Base-by-base conservation (phyloP, 2,113 vertebrate species). In the Stercorarius parasiticus region DNA sequence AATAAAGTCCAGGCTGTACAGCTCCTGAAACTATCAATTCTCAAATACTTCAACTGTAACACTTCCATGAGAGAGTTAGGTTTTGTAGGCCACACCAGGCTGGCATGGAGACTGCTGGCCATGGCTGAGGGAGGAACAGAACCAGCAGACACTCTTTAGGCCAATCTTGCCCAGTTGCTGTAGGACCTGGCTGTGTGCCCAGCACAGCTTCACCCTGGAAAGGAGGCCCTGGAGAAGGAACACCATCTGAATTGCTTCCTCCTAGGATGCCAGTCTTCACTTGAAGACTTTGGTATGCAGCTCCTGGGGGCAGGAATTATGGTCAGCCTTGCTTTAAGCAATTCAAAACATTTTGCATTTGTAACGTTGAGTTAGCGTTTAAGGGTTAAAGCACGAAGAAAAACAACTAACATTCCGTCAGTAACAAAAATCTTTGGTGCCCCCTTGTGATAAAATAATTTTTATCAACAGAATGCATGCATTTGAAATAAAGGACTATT, bases 351-450 rank as follows among this genome's bases (percentile, higher is more conserved):
- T 88, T 93, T 82, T 85, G 62, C 26, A 52, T 65, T 88, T 93
- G 18, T 74, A 67, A 45, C 0, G 0, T 69, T 21, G 6, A 50
- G 21, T 34, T 65, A 64, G 23, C 4, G 3, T 26, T 11, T 14
- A 38, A 69, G 49, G 40, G 43, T 80, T 93, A 91, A 94, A 90
- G 25, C 32, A 34, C 27, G n/a, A 79, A 76, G 12, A 55, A 73
- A 83, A 86, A 32, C 23, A n/a, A 27, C 20, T 22, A 1, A 11
- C 65, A 5, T 34, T 71, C 26, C 53, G 8, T 42, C 36, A 65
- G 56, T 53, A 90, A 82, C 61, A 88, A 97, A 96, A 96, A 64
- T 52, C 97, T 97, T 93, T 95, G 92, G 82, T 96, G 96, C 93
- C 97, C 97, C 84, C 97, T 97, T 86, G 94, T 95, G 97, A 82